Evolutionary conservation across 2,888 invertebrate species (phyloP), one percentile per base, ranked within the genome.

Genomic region (Zhuqinia jingwanae): DNA sequence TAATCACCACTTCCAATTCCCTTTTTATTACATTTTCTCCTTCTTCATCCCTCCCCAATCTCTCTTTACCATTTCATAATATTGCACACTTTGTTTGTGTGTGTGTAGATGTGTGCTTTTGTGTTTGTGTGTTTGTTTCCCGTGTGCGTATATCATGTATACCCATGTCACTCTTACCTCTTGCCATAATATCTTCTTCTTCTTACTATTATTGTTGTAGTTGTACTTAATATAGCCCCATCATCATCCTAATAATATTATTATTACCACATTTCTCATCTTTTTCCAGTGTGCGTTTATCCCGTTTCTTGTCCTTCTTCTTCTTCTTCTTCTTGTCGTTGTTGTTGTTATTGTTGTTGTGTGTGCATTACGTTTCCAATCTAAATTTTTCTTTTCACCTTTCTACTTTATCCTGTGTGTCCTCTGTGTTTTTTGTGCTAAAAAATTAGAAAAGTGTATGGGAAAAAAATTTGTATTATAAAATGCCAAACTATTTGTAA

Each of bases 51-150:
- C 36, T 45, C 25, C 45, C 47, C 25, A 17, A 56, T 78, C 25
- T 27, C 47, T 30, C 30, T 42, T 27, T 45, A n/a, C 15, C 47
- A 47, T 45, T 45, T 25, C 30, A 22, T 22, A 22, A 45, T 8
- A 1, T 45, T n/a, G n/a, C n/a, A 36, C 42, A 45, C n/a, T 25
- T 58, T 11, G 25, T 60, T 60, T 60, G 56, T 60, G 42, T 47
- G 6, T 45, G 5, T 5, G 45, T 25, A 22, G 8, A 8, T 20
- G n/a, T 79, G 65, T 79, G 50, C 22, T n/a, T 56, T n/a, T 77
- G 58, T 77, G 56, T 56, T 25, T 76, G 45, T 75, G 75, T 75
- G 75, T 53, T 27, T 30, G 22, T 53, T 17, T n/a, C n/a, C n/a
- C n/a, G n/a, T n/a, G n/a, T n/a, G n/a, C n/a, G n/a, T n/a, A n/a